phyloP scores from a whole-genome alignment of 2,888 invertebrate species.

The Amiota communis region DNA sequence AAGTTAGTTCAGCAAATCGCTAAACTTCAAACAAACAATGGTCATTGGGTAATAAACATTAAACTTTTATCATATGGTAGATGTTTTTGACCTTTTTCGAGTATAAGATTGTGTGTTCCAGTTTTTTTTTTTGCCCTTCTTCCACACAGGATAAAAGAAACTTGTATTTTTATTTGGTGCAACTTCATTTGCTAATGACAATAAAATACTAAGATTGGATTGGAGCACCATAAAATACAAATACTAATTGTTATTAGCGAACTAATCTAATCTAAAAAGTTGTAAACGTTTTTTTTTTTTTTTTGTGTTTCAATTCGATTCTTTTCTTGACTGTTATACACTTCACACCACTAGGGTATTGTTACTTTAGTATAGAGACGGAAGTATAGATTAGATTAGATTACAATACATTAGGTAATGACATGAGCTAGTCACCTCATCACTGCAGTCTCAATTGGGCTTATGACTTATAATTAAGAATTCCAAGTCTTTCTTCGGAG shows the following conservation, averaged over 20 bases:
- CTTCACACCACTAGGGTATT: no score
- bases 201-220: not conserved
- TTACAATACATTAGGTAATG: no score
- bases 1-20: no score
- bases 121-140: not conserved
- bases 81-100: slow-evolving; percentile 52
- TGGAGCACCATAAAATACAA: slow-evolving; percentile 62
- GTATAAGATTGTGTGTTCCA: slow-evolving; percentile 28
- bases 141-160: slow-evolving; percentile 3
- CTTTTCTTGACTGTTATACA: slow-evolving; percentile 12
- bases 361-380: no score
- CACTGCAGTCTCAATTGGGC: no score
- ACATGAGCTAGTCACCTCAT: no score
- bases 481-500: no score
- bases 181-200: slow-evolving; percentile 7
- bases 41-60: slow-evolving; percentile 1
- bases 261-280: slow-evolving; percentile 71
- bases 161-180: slow-evolving; percentile 8
- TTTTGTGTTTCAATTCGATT: slow-evolving; percentile 47
- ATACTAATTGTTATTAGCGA: slow-evolving; percentile 70
- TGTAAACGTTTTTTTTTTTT: slow-evolving; percentile 65
- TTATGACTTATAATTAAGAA: no score
- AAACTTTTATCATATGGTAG: slow-evolving; percentile 34
- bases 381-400: no score
- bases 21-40: no score